These are phyloP conservation scores for Oophaga pumilio DNA, from an alignment of 2,113 vertebrate species.

Conservation along the genomic window DNA sequence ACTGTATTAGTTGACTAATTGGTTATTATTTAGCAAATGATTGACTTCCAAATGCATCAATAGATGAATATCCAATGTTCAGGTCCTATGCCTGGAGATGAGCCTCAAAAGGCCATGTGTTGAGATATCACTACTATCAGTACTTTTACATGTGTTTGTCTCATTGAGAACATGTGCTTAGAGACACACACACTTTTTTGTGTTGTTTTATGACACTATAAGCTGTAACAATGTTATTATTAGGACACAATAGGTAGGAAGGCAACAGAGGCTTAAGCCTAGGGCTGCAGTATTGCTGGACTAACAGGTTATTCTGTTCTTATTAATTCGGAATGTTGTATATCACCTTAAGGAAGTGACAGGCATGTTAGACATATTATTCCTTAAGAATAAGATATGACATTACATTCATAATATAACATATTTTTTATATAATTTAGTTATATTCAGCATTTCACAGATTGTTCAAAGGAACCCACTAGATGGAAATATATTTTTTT, in stretches of 20 bases:
- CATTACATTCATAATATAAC: too few relatives aligned
- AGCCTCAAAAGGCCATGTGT: not conserved
- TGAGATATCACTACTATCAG: not conserved
- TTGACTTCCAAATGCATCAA: not conserved
- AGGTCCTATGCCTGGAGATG: not conserved
- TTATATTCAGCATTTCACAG: not conserved
- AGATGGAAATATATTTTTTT: not conserved
- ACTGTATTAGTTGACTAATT: too few relatives aligned
- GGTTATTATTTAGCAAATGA: not conserved
- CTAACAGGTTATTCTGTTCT: not conserved
- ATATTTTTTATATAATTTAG: too few relatives aligned
- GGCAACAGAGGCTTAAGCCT: not conserved
- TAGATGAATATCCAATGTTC: not conserved
- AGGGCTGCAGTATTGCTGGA: not conserved
- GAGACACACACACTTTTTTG: not conserved
- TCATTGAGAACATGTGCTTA: not conserved
- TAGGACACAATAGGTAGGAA: not conserved
- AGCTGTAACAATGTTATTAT: not conserved
- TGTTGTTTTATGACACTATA: not conserved
- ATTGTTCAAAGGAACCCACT: not conserved
- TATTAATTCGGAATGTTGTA: not conserved
- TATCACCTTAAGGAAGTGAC: not conserved
- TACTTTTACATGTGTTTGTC: not conserved
- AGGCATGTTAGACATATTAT: not conserved
- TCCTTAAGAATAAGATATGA: not conserved